Base-by-base conservation (phyloP, 2,888 invertebrate species). In the Lithophane ornitopus region DNA sequence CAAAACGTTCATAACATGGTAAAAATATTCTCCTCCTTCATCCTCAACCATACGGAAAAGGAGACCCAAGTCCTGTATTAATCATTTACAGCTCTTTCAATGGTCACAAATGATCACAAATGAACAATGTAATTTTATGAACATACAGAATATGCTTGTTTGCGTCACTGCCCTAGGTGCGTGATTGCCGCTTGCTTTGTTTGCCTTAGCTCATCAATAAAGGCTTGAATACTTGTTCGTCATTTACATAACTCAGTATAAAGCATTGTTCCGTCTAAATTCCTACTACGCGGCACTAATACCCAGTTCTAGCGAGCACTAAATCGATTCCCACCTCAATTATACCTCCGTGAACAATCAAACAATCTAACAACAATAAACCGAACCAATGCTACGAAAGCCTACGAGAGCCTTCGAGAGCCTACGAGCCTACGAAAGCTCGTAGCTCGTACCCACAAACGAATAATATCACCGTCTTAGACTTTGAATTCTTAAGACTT, bases 161-260 rank as follows among this genome's bases (percentile, higher is more conserved):
- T 52, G 14, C 46, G n/a, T 49, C 58, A 49, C 14, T 49, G 26
- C 44, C 34, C 59, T 72, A 59, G 26, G 49, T 14, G 62, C 80
- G 58, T 84, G 74, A 81, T 84, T 52, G 16, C 67, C 58, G 28
- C 34, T 54, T 46, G 66, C 70, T 74, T 84, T 81, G 70, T 84
- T 81, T 66, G 69, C 68, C 46, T 54, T 22, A 28, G 52, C 61
- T 61, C 84, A 79, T 81, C 73, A 83, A 83, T 73, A 73, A 72
- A 78, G 58, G 54, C 68, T 68, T 59, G 54, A 78, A 69, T 69
- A 78, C 65, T 61, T 66, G 83, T 78, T 71, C 71, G 41, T 65
- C 28, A 78, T 72, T 73, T 58, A 72, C 76, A 78, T 67, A 74
- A 66, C 61, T 62, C 49, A 49, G n/a, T 62, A 46, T 58, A 76